phyloP scores from a whole-genome alignment of 2,888 invertebrate genomes.

The Acanthopleura granulata region DNA sequence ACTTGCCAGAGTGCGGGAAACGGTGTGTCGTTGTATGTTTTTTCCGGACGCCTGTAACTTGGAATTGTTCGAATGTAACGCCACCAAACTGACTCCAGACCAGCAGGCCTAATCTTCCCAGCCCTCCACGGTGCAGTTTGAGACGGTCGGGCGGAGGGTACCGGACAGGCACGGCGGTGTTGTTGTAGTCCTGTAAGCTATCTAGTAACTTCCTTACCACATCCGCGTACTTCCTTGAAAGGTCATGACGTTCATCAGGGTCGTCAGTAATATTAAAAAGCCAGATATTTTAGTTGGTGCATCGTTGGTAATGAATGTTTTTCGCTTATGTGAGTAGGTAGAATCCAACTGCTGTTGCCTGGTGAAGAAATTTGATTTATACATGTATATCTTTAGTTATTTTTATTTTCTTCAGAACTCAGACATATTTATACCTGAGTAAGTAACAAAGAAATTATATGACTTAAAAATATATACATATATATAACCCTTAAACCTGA shows the following conservation, averaged over 20 bases:
- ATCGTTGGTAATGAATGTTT: not conserved
- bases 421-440: too few species aligned
- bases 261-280: constrained; percentile 62
- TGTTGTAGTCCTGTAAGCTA: constrained; percentile 47
- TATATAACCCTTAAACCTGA: too few species aligned
- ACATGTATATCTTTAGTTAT: too few species aligned
- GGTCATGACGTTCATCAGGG: constrained; percentile 56
- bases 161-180: constrained; percentile 57
- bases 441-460: too few species aligned
- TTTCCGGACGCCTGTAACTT: too few species aligned
- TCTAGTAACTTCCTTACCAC: constrained; percentile 49
- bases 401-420: too few species aligned
- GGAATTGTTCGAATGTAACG: too few species aligned
- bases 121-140: constrained; percentile 56
- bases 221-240: constrained; percentile 43
- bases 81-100: too few species aligned
- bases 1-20: too few species aligned
- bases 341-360: constrained; percentile 54
- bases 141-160: constrained; percentile 59
- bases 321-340: constrained; percentile 35
- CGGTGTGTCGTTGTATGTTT: too few species aligned
- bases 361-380: not conserved
- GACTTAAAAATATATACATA: too few species aligned
- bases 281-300: constrained; percentile 55
- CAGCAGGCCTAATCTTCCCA: constrained; percentile 36